phyloP scores from a whole-genome alignment of 1,140 invertebrate genomes.

The Drosophila ohnishii region DNA sequence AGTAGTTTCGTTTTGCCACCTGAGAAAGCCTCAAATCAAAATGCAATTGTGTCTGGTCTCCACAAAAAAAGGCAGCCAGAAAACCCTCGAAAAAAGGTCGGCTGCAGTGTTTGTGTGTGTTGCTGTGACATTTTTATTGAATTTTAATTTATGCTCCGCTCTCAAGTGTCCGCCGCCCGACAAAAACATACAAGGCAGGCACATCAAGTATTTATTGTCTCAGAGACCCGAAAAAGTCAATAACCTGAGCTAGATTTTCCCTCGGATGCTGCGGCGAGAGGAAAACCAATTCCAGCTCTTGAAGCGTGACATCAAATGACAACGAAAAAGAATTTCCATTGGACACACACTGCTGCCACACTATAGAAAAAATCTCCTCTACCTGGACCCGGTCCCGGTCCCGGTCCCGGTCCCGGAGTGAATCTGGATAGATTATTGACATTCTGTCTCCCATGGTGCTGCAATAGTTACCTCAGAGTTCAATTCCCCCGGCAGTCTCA shows the following conservation, averaged over 20 bases:
- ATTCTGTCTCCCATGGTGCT: constrained; percentile 39
- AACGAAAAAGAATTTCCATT: constrained; percentile 59
- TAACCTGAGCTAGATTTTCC: constrained; percentile 62
- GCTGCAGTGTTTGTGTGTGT: constrained; percentile 30
- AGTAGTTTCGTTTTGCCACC: constrained; percentile 1
- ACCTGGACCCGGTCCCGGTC: constrained; percentile 53
- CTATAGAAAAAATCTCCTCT: constrained; percentile 16
- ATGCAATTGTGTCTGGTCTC: constrained; percentile 36
- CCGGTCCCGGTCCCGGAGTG: constrained; percentile 20
- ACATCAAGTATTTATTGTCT: constrained; percentile 49
- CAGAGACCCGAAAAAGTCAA: constrained; percentile 56
- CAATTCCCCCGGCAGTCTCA: constrained; percentile 19
- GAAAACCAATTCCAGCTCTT: constrained; percentile 68
- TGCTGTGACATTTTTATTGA: constrained; percentile 80
- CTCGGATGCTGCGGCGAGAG: constrained; percentile 32
- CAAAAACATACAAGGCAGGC: constrained; percentile 33
- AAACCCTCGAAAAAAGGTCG: constrained; percentile 21
- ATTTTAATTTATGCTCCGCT: constrained; percentile 72
- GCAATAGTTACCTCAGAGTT: constrained; percentile 29
- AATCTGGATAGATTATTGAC: constrained; percentile 36
- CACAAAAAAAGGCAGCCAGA: constrained; percentile 9
- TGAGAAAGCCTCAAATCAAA: constrained; percentile 43
- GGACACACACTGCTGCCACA: constrained; percentile 33
- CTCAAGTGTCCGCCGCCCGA: constrained; percentile 41
- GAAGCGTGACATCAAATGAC: constrained; percentile 78